A percentile compares a stretch with the other conserved stretches of the same genome.
phyloP scores from a whole-genome alignment of 2,797 vertebrate genomes.

The Salarias fasciatus region DNA sequence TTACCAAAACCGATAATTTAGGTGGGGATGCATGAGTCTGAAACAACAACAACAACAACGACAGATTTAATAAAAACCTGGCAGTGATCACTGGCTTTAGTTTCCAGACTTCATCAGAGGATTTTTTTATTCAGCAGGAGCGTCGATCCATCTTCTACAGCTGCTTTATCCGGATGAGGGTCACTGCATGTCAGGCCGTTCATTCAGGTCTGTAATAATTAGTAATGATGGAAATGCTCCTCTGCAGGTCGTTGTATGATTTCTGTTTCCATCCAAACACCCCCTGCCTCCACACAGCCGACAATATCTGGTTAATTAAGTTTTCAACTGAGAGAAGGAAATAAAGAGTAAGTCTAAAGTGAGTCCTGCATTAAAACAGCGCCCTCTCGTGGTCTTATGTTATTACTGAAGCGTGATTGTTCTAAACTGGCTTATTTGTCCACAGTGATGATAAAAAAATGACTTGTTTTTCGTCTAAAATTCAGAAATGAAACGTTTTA shows the following conservation, averaged over 20 bases:
- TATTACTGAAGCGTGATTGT: background rate
- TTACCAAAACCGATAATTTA: slow-evolving; percentile 7
- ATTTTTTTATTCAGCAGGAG: too few relatives aligned
- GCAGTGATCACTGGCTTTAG: background rate
- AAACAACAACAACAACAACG: slow-evolving; percentile 2
- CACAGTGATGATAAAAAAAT: too few relatives aligned
- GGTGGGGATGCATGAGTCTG: background rate
- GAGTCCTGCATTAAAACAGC: slow-evolving; percentile 29
- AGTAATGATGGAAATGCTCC: background rate
- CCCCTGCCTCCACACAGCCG: background rate
- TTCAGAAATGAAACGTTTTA: too few relatives aligned
- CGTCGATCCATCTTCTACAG: too few relatives aligned
- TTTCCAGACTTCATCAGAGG: too few relatives aligned
- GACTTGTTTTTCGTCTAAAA: too few relatives aligned
- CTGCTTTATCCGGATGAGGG: too few relatives aligned
- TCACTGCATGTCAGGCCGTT: too few relatives aligned
- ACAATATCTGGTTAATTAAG: background rate
- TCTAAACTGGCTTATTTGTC: too few relatives aligned
- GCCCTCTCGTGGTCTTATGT: slow-evolving; percentile 54
- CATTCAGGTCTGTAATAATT: background rate
- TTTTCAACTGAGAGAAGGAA: background rate
- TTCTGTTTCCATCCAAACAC: background rate
- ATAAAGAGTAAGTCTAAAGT: background rate
- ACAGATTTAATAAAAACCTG: slow-evolving; percentile 15
- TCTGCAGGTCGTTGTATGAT: background rate